Evolutionary conservation across 2,888 invertebrate genomes (phyloP), one percentile per base, ranked within the genome.

Genomic region (Petrolisthes cinctipes): DNA sequence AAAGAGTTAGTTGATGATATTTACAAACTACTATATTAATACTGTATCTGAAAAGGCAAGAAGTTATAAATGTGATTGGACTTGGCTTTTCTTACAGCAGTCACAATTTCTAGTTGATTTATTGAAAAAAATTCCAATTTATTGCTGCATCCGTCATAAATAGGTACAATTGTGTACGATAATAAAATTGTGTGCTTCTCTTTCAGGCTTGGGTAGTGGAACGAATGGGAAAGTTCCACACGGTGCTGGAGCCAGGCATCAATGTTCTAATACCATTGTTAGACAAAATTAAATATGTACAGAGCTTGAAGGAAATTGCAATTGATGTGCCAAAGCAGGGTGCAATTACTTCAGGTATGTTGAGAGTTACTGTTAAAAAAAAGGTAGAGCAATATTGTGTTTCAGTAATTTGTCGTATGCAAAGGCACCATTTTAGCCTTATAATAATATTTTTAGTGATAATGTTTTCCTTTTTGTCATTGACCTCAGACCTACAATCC

Each of bases 291-390:
- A 98, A 96, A 93, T 99, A 99, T 94, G 99, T 99, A 17, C 99
- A 99, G 93, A 98, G 97, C 93, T 93, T 99, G 73, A 99, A 99
- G 93, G 99, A 99, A 96, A 97, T 99, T 91, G 99, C 99, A 0
- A 99, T 99, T 92, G 99, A 99, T 94, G 98, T 99, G 86, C 99
- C 99, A 0, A 97, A 99, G 93, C 99, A 99, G 93, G 97, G 97
- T 93, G 99, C 99, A 37, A 99, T 99, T 91, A 99, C 99, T 20
- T 95, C 97, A 68, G 79, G 79, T 79, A 79, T 14, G 82, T 37
- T 20, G 14, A n/a, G 14, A n/a, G 71, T 14, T n/a, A 61, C 61
- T 61, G 17, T 61, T 11, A 1, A 61, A 17, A 61, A 2, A 66
- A 66, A 66, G n/a, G 14, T 66, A n/a, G n/a, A 66, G 66, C 3